Base-by-base conservation (phyloP, 2,113 vertebrate species). In the Oncorhynchus nerka region DNA sequence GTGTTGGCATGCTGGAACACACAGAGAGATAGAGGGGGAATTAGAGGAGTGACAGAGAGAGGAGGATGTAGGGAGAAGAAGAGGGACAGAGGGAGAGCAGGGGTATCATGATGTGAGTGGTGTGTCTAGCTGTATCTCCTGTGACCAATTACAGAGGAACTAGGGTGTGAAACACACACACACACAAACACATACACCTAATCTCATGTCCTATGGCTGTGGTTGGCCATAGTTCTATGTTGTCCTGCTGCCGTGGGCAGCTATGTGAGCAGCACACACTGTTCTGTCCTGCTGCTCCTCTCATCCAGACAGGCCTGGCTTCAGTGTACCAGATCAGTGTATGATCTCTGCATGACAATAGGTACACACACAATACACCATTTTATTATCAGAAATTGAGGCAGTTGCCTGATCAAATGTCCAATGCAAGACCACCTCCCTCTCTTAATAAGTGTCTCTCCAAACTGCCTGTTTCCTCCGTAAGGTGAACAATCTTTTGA, bases 71-170 rank as follows among this genome's bases (percentile, higher is more conserved):
- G 0, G 67, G 65, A 71, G 76, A 70, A 62, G 76, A 65, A 19
- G 59, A 75, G 74, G 77, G 74, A 77, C 78, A 74, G 73, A 68
- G 15, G 67, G 78, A 70, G 68, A n/a, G 64, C 9, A 11, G 2
- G 39, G 8, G 9, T 45, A 45, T 3, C 9, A 11, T 45, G 9
- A 45, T 45, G 83, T 73, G 77, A 79, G 4, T 71, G 39, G 39
- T 3, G 61, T 77, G 16, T 51, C 57, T 81, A 51, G 68, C 66
- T 0, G 77, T 84, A 87, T 89, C 86, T 81, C 65, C 80, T 83
- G 39, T 39, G 86, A 80, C 84, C 87, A 89, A 89, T 88, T 88
- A 89, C 71, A 28, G 77, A 81, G 70, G 49, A 48, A 76, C 79
- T 51, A 67, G 64, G 59, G 77, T 68, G 77, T 66, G 39, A 55